Conservation (phyloP, 2,888 invertebrate species). For the Ormyrus thymus region DNA sequence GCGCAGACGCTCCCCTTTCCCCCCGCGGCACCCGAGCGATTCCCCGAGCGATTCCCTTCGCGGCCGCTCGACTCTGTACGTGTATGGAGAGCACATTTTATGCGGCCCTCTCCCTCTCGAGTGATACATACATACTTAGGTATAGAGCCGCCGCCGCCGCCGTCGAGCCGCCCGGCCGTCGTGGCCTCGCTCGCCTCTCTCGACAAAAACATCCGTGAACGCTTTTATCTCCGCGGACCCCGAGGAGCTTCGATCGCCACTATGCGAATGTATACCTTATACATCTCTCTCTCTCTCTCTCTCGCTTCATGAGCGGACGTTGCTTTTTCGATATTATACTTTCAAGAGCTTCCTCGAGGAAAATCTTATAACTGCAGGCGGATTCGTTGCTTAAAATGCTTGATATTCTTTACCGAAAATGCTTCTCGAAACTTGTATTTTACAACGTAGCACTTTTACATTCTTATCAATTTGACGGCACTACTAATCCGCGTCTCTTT, state of each 20-base stretch:
- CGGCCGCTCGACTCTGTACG: neutral
- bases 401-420: too few relatives aligned
- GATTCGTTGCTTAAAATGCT: too few relatives aligned
- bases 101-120: slow-evolving; percentile 52
- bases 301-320: slow-evolving; percentile 21
- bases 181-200: slow-evolving; percentile 60
- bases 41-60: slow-evolving; percentile 50
- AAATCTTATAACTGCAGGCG: too few relatives aligned
- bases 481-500: too few relatives aligned
- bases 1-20: slow-evolving; percentile 10
- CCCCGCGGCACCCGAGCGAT: slow-evolving; percentile 35
- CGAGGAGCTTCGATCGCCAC: slow-evolving; percentile 1
- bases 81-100: slow-evolving; percentile 39
- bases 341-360: too few relatives aligned
- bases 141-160: slow-evolving; percentile 42
- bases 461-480: too few relatives aligned
- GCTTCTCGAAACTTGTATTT: too few relatives aligned
- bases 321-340: too few relatives aligned
- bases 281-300: slow-evolving; percentile 38
- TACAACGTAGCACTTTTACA: too few relatives aligned
- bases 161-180: slow-evolving; percentile 59
- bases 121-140: slow-evolving; percentile 49
- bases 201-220: slow-evolving; percentile 65
- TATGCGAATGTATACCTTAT: too few relatives aligned
- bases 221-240: slow-evolving; percentile 68